Evolutionary conservation across 2,888 invertebrate genomes (phyloP).

Genomic region (Drosophila leonis): DNA sequence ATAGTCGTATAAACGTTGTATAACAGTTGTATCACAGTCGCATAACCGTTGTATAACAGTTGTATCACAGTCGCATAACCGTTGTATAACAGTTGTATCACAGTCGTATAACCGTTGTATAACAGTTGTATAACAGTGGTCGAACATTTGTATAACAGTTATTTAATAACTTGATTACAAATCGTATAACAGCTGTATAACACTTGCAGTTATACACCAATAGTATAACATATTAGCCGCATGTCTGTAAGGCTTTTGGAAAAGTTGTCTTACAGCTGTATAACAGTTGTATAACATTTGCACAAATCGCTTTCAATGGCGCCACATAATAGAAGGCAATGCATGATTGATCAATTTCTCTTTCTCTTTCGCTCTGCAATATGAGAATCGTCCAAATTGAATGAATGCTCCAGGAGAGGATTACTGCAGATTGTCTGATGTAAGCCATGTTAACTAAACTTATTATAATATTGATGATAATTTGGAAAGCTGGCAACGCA

Average conservation of each 20-base stretch:
- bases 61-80: slow-evolving; percentile 5
- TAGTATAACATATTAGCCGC: too few relatives aligned
- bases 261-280: neutral
- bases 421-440: neutral
- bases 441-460: neutral
- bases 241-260: neutral
- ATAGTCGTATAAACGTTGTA: slow-evolving; percentile 1
- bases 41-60: neutral
- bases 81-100: neutral
- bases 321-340: slow-evolving; percentile 4
- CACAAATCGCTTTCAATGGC: slow-evolving; percentile 11
- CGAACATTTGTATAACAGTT: neutral
- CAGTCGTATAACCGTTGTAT: too few relatives aligned
- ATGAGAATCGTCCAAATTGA: slow-evolving; percentile 2
- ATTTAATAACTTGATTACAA: too few relatives aligned
- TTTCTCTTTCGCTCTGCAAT: neutral
- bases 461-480: slow-evolving; percentile 14
- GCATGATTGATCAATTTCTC: slow-evolving; percentile 4
- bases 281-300: slow-evolving; percentile 24
- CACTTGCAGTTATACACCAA: slow-evolving; percentile 4
- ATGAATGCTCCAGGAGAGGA: slow-evolving; percentile 10
- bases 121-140: neutral
- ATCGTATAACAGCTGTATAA: neutral
- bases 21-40: neutral
- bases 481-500: slow-evolving; percentile 4